These are phyloP conservation scores for Pitta sordida DNA, from an alignment of 2,113 vertebrate species.

Conservation along the genomic window DNA sequence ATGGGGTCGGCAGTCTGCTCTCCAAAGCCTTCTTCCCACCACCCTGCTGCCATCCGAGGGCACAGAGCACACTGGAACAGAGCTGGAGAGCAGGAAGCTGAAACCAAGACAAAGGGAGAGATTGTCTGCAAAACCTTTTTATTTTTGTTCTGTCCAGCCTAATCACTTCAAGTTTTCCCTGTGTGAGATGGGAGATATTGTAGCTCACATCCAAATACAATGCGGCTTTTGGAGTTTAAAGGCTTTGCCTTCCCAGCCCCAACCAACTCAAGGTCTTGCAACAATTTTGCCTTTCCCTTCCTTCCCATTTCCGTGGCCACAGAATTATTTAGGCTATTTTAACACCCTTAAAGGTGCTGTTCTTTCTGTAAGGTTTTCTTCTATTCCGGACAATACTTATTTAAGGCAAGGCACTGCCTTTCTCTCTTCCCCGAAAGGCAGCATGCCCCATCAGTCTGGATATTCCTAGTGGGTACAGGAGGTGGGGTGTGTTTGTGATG, in stretches of 20 bases:
- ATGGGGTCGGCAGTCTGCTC: accelerated
- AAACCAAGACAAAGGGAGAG: neutral
- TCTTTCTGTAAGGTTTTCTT: neutral
- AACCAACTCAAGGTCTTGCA: neutral
- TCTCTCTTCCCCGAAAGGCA: neutral
- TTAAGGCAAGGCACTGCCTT: neutral
- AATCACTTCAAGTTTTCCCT: neutral
- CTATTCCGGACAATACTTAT: neutral
- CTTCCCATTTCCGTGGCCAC: neutral
- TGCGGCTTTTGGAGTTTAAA: neutral
- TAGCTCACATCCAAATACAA: neutral
- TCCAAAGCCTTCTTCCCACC: neutral
- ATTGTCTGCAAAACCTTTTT: neutral
- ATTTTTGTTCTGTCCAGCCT: conserved; percentile 2
- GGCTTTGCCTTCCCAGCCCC: neutral
- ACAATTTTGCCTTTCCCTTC: neutral
- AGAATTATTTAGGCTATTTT: neutral
- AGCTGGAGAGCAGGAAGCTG: conserved; percentile 20
- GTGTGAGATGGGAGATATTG: neutral
- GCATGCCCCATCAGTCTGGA: accelerated
- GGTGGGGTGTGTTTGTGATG: neutral
- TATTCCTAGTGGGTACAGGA: neutral
- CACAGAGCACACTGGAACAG: neutral
- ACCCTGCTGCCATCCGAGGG: neutral
- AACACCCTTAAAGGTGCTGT: neutral